Conservation (phyloP, 2,113 vertebrate species). For the Camelus bactrianus region DNA sequence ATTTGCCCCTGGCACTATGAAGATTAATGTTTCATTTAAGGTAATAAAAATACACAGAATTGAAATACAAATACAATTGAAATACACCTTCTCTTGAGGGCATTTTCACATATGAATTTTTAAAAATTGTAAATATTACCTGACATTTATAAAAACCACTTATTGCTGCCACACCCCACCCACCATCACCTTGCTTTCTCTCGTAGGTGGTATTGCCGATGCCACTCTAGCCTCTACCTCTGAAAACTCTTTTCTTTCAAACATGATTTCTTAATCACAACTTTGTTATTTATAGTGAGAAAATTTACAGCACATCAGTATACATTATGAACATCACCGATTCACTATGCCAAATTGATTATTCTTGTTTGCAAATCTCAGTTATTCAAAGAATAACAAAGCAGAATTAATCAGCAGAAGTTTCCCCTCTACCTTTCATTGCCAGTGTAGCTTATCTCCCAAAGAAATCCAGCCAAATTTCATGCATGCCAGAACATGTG, state of each 20-base stretch:
- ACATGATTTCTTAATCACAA: background rate
- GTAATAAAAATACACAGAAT: background rate
- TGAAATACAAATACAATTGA: background rate
- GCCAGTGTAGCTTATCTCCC: background rate
- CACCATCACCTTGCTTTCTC: background rate
- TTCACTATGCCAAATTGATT: background rate
- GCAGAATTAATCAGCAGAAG: background rate
- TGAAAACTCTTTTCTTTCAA: background rate
- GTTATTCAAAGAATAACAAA: background rate
- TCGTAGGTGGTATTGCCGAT: background rate
- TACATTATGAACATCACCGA: background rate
- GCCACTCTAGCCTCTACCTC: background rate
- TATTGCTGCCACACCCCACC: background rate
- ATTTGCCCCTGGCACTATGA: background rate
- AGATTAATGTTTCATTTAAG: constrained; percentile 40
- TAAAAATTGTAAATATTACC: background rate
- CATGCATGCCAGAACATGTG: background rate
- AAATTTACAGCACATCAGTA: background rate
- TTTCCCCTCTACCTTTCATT: background rate
- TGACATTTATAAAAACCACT: background rate
- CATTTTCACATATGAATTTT: no score
- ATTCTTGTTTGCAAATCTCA: constrained; percentile 1
- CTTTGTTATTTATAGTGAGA: constrained; percentile 3
- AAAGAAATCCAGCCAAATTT: background rate
- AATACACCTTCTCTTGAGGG: no score